Conservation (phyloP, 2,797 vertebrate species). For the Chaetodon trifasciatus region DNA sequence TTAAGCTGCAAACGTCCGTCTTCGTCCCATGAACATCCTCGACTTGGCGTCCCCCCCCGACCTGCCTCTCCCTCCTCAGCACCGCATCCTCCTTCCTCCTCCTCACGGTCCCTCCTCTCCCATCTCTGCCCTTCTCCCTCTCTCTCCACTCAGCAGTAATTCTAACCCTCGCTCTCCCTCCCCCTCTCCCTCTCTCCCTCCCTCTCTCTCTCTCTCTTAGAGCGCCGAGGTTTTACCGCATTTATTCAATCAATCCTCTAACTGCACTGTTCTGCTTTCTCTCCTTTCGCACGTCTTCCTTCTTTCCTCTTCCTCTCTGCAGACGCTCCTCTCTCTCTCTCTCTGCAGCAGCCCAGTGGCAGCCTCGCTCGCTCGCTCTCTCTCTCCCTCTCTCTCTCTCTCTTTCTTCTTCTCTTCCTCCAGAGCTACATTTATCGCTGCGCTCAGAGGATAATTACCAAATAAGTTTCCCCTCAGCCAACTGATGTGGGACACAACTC, state of each 20-base stretch:
- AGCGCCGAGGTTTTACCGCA: slow-evolving; percentile 83
- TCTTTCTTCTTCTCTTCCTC: slow-evolving; percentile 33
- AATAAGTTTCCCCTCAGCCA: slow-evolving; percentile 60
- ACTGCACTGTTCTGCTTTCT: slow-evolving; percentile 86
- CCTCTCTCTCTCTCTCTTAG: slow-evolving; percentile 33
- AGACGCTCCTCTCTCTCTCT: slow-evolving; percentile 6
- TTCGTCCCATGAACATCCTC: slow-evolving; percentile 57
- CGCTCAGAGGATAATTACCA: slow-evolving; percentile 54
- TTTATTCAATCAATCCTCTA: slow-evolving; percentile 93
- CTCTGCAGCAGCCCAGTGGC: slow-evolving; percentile 25
- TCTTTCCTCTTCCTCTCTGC: slow-evolving; percentile 25
- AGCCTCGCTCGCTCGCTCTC: slow-evolving; percentile 2
- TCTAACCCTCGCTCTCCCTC: slow-evolving; percentile 70
- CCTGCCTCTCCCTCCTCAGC: slow-evolving; percentile 74
- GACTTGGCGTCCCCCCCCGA: slow-evolving; percentile 15
- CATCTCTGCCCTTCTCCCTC: slow-evolving; percentile 19
- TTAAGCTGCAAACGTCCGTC: slow-evolving; percentile 61
- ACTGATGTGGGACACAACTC: slow-evolving; percentile 75
- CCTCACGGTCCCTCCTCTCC: slow-evolving; percentile 38
- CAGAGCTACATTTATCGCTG: slow-evolving; percentile 24
- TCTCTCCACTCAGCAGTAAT: slow-evolving; percentile 65
- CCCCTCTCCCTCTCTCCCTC: slow-evolving; percentile 26
- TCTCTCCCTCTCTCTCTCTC: slow-evolving; percentile 1
- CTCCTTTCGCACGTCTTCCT: slow-evolving; percentile 30
- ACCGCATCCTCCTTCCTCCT: slow-evolving; percentile 55